Evolutionary conservation across 2,797 vertebrate species (phyloP), one percentile per base, ranked within the genome.

Genomic region (Gallirallus australis): DNA sequence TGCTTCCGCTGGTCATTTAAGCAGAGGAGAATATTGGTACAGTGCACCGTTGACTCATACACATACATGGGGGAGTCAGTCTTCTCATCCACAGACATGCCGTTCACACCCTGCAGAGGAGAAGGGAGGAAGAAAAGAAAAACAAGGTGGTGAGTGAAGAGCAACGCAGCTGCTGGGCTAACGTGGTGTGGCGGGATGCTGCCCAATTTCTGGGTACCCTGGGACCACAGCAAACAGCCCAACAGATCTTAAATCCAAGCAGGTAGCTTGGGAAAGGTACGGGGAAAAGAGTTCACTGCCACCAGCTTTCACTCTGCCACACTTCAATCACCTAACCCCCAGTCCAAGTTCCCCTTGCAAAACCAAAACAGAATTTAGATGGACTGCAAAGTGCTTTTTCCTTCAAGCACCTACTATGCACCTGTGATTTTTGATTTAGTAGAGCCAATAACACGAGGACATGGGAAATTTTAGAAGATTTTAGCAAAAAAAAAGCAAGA

Each of bases 21-120:
- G 98, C 99, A 99, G 98, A 99, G 99, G 98, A 99, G 99, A 98
- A 99, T 99, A 98, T 99, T 99, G 98, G 99, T 98, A 98, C 99
- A 99, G 98, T 99, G 99, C 98, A 99, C 99, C 93, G 99, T 99
- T 98, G 99, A 99, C 99, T 99, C 99, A 99, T 99, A 99, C 98
- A 99, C 99, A 98, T 99, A 99, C 99, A 99, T 99, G 98, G 99
- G 99, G 98, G 99, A 99, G 99, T 99, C 99, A 99, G 99, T 98
- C 99, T 99, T 99, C 99, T 99, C 99, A 99, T 99, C 99, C 99
- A 99, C 99, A 99, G 99, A 99, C 99, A 99, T 99, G 98, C 99
- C 99, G 99, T 99, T 99, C 98, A 99, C 98, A 98, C 99, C 99
- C 99, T 99, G 98, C 92, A 98, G 98, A 81, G 98, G 72, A 98